Conservation (phyloP, 2,113 vertebrate genomes). For the Oryzias melastigma region DNA sequence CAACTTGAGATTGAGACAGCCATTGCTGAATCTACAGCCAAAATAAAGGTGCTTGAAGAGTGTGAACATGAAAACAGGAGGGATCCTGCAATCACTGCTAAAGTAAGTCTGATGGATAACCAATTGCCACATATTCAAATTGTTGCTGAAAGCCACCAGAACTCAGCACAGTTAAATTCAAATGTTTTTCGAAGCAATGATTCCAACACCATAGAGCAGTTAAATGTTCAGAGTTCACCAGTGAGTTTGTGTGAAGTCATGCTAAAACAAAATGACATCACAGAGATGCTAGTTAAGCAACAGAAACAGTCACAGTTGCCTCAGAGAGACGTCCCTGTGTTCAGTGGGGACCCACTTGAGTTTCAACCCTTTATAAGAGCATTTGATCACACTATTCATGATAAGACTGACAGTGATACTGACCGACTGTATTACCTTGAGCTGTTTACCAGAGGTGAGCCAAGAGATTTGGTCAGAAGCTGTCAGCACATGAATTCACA, state of each 20-base stretch:
- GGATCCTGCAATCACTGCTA: neutral
- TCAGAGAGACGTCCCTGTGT: neutral
- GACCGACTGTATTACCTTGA: too few species aligned
- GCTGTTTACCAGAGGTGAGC: too few species aligned
- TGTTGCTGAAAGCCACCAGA: too few species aligned
- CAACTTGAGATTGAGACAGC: neutral
- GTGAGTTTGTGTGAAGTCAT: neutral
- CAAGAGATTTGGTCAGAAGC: too few species aligned
- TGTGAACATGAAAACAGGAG: neutral
- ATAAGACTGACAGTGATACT: too few species aligned
- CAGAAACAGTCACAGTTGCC: neutral
- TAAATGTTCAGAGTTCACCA: too few species aligned
- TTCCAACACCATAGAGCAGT: too few species aligned
- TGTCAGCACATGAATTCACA: too few species aligned
- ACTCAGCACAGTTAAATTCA: too few species aligned
- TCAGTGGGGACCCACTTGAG: slow-evolving; percentile 5
- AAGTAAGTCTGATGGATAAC: too few species aligned
- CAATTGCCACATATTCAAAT: too few species aligned
- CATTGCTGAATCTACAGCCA: neutral
- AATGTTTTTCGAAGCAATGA: too few species aligned
- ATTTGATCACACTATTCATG: neutral
- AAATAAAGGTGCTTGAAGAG: neutral
- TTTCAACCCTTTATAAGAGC: neutral
- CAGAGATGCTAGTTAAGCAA: slow-evolving; percentile 5
- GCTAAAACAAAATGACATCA: slow-evolving; percentile 2